Evolutionary conservation across 2,797 vertebrate species (phyloP), one percentile per base, ranked within the genome.

Genomic region (Sphenodon punctatus): DNA sequence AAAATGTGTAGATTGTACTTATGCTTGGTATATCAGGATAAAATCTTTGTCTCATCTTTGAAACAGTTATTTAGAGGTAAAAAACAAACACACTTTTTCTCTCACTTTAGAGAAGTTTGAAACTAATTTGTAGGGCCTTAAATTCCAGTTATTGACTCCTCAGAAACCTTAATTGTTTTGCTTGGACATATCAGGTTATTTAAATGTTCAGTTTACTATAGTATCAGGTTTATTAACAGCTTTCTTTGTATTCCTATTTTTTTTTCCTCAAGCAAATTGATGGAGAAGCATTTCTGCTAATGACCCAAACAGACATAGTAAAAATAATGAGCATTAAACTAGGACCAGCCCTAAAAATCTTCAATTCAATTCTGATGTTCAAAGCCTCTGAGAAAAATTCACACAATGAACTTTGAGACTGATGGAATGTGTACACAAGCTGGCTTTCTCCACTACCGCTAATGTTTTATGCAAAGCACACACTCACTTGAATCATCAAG

Each of bases 241-340:
- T 85, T 48, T 82, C 8, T 84, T 63, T 82, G 67, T 89, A 70
- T 73, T 72, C 79, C 5, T n/a, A 84, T 73, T 78, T 74, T 78
- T 80, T 8, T 75, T 87, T 88, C n/a, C n/a, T 78, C 49, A 69
- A 97, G 97, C 97, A 97, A 97, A 97, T 97, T 71, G 97, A 97
- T 51, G 97, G 96, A 75, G 96, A 97, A 94, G 97, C 97, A 25
- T 97, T 97, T 93, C 94, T 97, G 80, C 96, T 97, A 84, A 96
- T 97, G 95, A 97, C 97, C 39, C 97, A 97, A 89, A 95, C 96
- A 75, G 97, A 97, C 94, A 96, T 97, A 94, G 96, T 97, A 67
- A 97, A 96, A 95, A 97, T 97, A 88, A 96, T 97, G 96, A 96
- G 96, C 93, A 97, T 97, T 92, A 97, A 97, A 90, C 92, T 97